phyloP scores from a whole-genome alignment of 2,113 vertebrate genomes.

The Eclectus roratus region DNA sequence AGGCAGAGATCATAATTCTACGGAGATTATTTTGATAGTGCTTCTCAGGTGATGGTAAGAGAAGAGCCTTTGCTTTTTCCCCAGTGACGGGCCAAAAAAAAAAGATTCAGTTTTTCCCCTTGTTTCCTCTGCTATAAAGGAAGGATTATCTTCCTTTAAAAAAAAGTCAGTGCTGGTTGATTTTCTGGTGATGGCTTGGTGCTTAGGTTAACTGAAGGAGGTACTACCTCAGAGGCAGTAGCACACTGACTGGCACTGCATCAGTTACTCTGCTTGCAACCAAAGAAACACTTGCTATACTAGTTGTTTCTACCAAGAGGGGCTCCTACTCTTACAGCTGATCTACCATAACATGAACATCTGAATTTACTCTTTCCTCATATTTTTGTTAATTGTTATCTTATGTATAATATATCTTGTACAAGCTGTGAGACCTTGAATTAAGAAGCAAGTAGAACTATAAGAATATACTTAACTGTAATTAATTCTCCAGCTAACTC shows the following conservation, averaged over 20 bases:
- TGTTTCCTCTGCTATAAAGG: neutral
- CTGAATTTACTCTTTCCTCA: constrained; percentile 14
- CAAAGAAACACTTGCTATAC: neutral
- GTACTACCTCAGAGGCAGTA: neutral
- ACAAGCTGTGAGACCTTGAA: constrained; percentile 21
- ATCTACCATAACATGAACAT: neutral
- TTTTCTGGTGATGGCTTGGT: neutral
- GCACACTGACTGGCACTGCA: neutral
- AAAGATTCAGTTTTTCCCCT: accelerated
- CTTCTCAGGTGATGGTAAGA: neutral
- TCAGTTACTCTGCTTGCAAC: neutral
- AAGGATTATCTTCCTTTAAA: neutral
- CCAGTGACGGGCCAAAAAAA: neutral
- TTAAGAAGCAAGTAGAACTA: neutral
- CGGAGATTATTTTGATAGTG: neutral
- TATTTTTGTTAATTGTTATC: constrained; percentile 14
- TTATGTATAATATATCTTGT: neutral
- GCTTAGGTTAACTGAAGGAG: neutral
- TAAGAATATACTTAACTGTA: neutral
- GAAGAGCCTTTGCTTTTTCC: neutral
- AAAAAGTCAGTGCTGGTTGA: neutral
- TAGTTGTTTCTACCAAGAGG: neutral
- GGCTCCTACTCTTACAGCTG: neutral
- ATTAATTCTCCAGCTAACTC: neutral
- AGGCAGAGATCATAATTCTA: neutral